Evolutionary conservation across 2,797 vertebrate genomes (phyloP).

Genomic region (Pelodytes ibericus): DNA sequence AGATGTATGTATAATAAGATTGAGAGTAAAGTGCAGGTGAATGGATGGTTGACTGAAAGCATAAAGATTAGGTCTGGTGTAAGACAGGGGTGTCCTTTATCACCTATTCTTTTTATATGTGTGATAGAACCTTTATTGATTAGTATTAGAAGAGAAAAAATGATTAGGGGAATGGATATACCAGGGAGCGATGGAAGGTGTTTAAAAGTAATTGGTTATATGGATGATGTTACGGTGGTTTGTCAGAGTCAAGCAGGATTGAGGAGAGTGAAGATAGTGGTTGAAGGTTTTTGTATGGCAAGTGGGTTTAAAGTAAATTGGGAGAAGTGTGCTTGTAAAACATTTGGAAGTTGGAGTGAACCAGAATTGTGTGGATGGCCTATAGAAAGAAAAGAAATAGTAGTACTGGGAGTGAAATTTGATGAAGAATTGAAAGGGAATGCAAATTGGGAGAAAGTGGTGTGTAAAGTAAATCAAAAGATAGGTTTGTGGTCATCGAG

Average conservation of each 20-base stretch:
- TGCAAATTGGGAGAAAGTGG: neutral
- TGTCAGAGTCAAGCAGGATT: neutral
- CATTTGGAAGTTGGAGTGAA: neutral
- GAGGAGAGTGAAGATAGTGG: neutral
- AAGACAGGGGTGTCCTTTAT: neutral
- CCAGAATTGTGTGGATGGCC: neutral
- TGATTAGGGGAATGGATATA: no score
- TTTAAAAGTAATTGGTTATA: neutral
- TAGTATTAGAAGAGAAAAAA: neutral
- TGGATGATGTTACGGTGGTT: neutral
- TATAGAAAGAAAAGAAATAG: no score
- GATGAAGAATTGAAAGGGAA: neutral
- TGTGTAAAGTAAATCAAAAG: neutral
- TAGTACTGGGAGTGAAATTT: neutral
- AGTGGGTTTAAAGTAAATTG: neutral
- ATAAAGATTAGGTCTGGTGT: neutral
- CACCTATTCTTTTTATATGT: neutral
- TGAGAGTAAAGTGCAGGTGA: no score
- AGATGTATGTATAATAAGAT: neutral
- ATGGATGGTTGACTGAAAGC: neutral
- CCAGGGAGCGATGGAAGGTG: no score
- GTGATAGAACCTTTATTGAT: neutral
- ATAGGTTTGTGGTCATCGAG: neutral
- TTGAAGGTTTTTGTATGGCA: neutral
- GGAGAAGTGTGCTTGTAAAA: neutral